Base-by-base conservation (phyloP, 2,888 invertebrate genomes). In the Hyles lineata region DNA sequence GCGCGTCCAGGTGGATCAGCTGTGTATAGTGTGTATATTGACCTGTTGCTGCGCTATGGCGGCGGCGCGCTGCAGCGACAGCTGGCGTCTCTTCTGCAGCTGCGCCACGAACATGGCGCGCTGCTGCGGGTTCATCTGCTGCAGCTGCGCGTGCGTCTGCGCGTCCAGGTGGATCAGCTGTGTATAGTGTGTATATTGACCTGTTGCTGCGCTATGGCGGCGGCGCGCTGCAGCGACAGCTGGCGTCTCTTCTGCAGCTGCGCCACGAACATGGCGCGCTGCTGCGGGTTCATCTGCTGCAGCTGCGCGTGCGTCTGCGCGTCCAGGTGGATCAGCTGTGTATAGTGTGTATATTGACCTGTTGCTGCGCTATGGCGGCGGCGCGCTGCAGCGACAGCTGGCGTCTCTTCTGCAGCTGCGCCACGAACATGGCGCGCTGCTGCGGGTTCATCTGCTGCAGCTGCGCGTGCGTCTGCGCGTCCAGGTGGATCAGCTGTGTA, bases 291-390 rank as follows among this genome's bases (percentile, higher is more conserved):
- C 96, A 97, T 95, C 82, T 97, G 97, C 84, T 98, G 97, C 67
- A 98, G 91, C 80, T 97, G 97, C 17, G 97, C 97, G 85, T 98
- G 97, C 0, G 97, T 97, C 81, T 97, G 97, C 0, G 97, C 97
- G 80, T 98, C 98, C 79, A 98, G 89, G 79, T 98, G 98, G 75
- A 98, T 98, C 74, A 97, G 94, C 83, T 97, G 97, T 55, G 17
- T 19, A 1, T 55, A 15, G 25, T 61, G 43, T 43, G 43, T 43
- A 43, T 61, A 29, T 1, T 9, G 23, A 92, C 93, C 87, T 93
- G 93, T 72, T 94, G 94, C 73, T 93, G 93, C 0, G 92, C 92
- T n/a, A 94, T 78, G 0, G 93, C 94, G 0, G 92, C 91, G 0
- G 95, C 94, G 0, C 96, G 93, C 85, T 93, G 96, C 79, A 95